phyloP scores from a whole-genome alignment of 2,113 vertebrate species.

The Percina caprodes region DNA sequence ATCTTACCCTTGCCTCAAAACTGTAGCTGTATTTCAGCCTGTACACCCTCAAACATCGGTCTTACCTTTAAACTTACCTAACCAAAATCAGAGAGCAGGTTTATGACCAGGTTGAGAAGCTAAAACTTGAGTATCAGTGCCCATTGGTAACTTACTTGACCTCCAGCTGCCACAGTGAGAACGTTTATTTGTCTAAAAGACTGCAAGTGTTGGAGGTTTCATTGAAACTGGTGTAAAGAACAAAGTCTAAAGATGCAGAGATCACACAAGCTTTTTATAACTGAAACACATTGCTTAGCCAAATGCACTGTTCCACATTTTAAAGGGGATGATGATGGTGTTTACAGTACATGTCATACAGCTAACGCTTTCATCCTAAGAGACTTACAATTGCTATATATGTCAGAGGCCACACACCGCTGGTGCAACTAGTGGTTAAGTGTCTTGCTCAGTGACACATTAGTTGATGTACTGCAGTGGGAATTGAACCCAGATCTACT shows the following conservation, averaged over 20 bases:
- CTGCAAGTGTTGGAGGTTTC: neutral
- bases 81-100: neutral
- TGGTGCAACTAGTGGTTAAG: too few relatives aligned
- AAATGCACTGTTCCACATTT: neutral
- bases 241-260: conserved; percentile 4
- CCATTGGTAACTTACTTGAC: neutral
- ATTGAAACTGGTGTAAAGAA: neutral
- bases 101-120: neutral
- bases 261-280: neutral
- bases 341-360: too few relatives aligned
- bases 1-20: neutral
- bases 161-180: neutral
- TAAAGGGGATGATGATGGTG: neutral
- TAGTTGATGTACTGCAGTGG: too few relatives aligned
- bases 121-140: neutral
- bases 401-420: too few relatives aligned
- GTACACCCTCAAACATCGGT: neutral
- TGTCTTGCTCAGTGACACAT: too few relatives aligned
- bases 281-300: neutral
- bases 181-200: neutral
- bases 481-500: too few relatives aligned
- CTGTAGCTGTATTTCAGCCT: neutral
- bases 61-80: neutral
- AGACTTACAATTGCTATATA: too few relatives aligned
- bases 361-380: too few relatives aligned